Percentiles rank a stretch among this genome's conserved stretches.
Evolutionary conservation across 2,113 vertebrate genomes (phyloP).

Genomic region (Struthidea cinerea): DNA sequence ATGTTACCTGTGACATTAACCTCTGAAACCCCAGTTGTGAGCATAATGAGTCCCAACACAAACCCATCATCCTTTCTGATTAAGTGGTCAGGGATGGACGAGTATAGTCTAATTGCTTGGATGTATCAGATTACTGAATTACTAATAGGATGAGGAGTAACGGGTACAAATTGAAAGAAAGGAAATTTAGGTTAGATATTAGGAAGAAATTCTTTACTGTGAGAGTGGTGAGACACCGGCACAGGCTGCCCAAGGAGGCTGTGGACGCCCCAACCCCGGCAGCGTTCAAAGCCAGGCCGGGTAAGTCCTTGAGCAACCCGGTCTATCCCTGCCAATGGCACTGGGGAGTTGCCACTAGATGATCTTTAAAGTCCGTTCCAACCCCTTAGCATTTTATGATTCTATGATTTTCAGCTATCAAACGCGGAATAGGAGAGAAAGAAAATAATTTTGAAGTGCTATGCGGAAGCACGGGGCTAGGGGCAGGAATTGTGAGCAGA

Average conservation of each 20-base stretch:
- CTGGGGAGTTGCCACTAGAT: accelerated
- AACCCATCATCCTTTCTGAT: neutral
- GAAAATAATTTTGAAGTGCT: neutral
- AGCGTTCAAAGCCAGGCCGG: accelerated
- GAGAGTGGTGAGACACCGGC: neutral
- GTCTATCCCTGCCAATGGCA: neutral
- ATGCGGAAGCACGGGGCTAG: accelerated
- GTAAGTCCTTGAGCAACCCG: neutral
- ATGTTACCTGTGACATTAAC: neutral
- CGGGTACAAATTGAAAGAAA: neutral
- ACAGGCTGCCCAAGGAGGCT: neutral
- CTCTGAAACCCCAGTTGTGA: neutral
- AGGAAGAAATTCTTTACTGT: neutral
- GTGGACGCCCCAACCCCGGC: neutral
- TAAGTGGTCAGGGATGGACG: neutral
- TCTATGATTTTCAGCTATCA: neutral
- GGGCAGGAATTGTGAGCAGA: too few species aligned
- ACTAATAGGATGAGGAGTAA: neutral
- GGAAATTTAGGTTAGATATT: neutral
- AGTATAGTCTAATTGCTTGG: accelerated
- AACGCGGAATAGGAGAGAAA: accelerated
- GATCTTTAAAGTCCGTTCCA: too few species aligned
- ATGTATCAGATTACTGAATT: neutral
- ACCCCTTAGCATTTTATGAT: neutral
- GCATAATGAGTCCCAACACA: neutral